Percentiles rank a stretch among this genome's conserved stretches.
These are phyloP conservation scores for Parasteatoda tepidariorum DNA, from an alignment of 1,140 invertebrate genomes.

Conservation along the genomic window DNA sequence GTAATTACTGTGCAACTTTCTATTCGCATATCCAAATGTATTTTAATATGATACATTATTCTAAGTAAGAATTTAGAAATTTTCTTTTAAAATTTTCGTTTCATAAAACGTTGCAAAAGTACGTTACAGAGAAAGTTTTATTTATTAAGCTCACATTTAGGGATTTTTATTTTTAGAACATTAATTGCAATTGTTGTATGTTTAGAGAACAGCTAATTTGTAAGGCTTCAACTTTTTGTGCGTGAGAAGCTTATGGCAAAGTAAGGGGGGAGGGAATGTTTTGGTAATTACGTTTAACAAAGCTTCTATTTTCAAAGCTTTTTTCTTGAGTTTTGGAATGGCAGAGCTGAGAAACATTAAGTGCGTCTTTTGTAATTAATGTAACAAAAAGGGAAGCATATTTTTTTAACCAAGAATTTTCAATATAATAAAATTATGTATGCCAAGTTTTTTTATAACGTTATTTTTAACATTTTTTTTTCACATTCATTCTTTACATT, in stretches of 20 bases:
- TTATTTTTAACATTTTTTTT: constrained; percentile 5
- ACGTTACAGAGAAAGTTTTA: no score
- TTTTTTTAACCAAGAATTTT: constrained; percentile 14
- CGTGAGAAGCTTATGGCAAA: background rate
- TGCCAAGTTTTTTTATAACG: constrained; percentile 45
- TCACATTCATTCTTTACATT: constrained; percentile 9
- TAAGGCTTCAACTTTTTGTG: background rate
- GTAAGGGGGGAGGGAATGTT: constrained; percentile 3
- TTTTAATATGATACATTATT: no score
- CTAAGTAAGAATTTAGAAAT: no score
- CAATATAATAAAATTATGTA: constrained; percentile 28
- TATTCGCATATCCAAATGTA: no score
- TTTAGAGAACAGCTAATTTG: constrained; percentile 28
- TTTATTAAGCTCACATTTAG: no score
- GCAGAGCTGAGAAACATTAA: constrained; percentile 26
- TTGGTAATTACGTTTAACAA: constrained; percentile 48
- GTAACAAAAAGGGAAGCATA: constrained; percentile 33
- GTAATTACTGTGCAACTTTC: no score
- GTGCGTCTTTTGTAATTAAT: constrained; percentile 43
- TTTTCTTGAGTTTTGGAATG: constrained; percentile 22
- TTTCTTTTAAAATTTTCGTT: no score
- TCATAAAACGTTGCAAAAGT: no score
- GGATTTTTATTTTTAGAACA: constrained; percentile 16
- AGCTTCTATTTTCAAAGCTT: constrained; percentile 15
- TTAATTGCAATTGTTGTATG: constrained; percentile 28